Conservation (phyloP, 2,888 invertebrate species). For the Cephalotes varians region DNA sequence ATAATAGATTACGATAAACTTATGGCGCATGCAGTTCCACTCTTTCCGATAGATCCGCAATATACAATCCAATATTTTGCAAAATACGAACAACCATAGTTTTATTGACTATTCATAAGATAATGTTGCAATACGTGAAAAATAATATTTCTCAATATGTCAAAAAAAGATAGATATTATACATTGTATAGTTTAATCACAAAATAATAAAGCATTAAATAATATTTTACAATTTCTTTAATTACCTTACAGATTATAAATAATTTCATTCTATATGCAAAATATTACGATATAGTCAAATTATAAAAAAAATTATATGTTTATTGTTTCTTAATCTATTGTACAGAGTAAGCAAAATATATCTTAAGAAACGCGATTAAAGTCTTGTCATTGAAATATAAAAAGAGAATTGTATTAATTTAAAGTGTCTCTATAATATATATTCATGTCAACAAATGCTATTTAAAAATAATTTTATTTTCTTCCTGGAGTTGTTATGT, state of each 20-base stretch:
- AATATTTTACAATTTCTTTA: conserved; percentile 28
- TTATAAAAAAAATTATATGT: not conserved
- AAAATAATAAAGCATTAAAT: conserved; percentile 42
- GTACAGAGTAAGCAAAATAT: not conserved
- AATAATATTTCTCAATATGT: conserved; percentile 14
- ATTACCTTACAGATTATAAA: conserved; percentile 26
- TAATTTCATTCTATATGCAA: conserved; percentile 1
- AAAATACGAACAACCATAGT: conserved; percentile 86
- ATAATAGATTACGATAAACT: conserved; percentile 88
- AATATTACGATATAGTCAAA: not conserved
- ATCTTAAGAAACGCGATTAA: not conserved
- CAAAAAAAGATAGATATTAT: conserved; percentile 57
- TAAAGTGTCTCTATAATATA: not conserved
- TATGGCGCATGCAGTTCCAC: conserved; percentile 87
- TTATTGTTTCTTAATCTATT: not conserved
- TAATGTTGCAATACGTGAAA: conserved; percentile 10
- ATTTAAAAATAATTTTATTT: not conserved
- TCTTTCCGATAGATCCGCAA: conserved; percentile 86
- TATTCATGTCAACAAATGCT: not conserved
- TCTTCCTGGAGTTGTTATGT: not conserved
- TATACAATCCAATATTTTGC: conserved; percentile 88
- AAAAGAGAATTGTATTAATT: not conserved
- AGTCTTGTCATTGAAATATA: not conserved
- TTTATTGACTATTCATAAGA: conserved; percentile 3
- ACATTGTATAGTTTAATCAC: conserved; percentile 49